Evolutionary conservation across 2,113 vertebrate species (phyloP).

Genomic region (Lichenostomus cassidix): DNA sequence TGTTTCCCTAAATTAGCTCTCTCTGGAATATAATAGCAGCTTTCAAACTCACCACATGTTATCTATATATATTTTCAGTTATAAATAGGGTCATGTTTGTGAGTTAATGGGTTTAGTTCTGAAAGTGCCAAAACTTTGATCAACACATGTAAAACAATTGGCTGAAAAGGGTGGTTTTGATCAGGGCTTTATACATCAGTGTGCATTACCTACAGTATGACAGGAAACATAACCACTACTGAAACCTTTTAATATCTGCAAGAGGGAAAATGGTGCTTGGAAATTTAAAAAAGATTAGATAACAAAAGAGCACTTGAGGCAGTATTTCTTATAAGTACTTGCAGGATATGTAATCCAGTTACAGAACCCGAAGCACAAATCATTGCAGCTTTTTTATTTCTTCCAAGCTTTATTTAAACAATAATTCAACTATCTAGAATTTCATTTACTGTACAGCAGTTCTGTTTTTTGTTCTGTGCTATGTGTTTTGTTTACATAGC

Average conservation of each 20-base stretch:
- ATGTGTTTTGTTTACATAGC: background rate
- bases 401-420: slow-evolving; percentile 17
- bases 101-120: slow-evolving; percentile 68
- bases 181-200: slow-evolving; percentile 44
- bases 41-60: slow-evolving; percentile 63
- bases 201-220: slow-evolving; percentile 45
- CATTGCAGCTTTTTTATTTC: background rate
- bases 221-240: slow-evolving; percentile 52
- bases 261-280: slow-evolving; percentile 28
- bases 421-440: background rate
- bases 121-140: slow-evolving; percentile 74
- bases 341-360: background rate
- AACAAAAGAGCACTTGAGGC: slow-evolving; percentile 36
- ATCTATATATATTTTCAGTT: slow-evolving; percentile 59
- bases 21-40: slow-evolving; percentile 58
- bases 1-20: slow-evolving; percentile 24
- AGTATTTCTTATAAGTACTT: background rate
- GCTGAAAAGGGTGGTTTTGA: slow-evolving; percentile 46
- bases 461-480: background rate
- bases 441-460: background rate
- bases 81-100: slow-evolving; percentile 51
- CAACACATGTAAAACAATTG: slow-evolving; percentile 53
- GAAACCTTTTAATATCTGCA: slow-evolving; percentile 61
- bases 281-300: slow-evolving; percentile 62
- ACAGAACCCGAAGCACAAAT: background rate